phyloP scores from a whole-genome alignment of 2,113 vertebrate genomes.

The Varanus salvator region DNA sequence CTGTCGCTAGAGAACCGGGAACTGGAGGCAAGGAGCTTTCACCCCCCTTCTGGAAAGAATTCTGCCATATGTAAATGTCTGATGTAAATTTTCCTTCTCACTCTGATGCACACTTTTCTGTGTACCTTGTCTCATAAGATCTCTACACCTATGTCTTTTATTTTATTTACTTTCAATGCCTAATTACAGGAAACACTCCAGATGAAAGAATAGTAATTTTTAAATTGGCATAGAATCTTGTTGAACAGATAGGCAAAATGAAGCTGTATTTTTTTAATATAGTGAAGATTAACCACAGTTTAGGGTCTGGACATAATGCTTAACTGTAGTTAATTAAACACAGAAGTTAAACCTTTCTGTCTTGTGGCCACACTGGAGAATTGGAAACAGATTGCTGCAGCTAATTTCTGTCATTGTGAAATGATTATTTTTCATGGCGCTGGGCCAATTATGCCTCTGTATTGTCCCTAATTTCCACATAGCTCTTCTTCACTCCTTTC shows the following conservation, averaged over 20 bases:
- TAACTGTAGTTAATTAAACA: neutral
- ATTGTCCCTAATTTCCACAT: neutral
- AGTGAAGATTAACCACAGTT: neutral
- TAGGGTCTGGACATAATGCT: neutral
- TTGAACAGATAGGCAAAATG: neutral
- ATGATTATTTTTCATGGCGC: neutral
- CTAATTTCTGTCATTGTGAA: neutral
- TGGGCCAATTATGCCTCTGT: neutral
- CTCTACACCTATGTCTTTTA: too few relatives aligned
- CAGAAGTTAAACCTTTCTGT: neutral
- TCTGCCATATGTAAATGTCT: neutral
- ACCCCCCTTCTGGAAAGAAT: neutral
- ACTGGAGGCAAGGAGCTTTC: neutral
- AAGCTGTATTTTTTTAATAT: neutral
- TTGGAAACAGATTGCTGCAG: neutral
- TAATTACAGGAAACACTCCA: neutral
- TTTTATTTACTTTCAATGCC: too few relatives aligned
- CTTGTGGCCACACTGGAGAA: neutral
- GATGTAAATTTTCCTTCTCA: neutral
- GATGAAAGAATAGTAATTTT: neutral
- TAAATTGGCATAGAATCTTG: neutral
- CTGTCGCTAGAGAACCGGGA: neutral
- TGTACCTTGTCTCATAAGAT: too few relatives aligned
- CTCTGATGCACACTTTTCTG: too few relatives aligned
- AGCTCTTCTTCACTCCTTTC: neutral